These are phyloP conservation scores for Spisula solida DNA, from an alignment of 2,888 invertebrate genomes.

Conservation along the genomic window DNA sequence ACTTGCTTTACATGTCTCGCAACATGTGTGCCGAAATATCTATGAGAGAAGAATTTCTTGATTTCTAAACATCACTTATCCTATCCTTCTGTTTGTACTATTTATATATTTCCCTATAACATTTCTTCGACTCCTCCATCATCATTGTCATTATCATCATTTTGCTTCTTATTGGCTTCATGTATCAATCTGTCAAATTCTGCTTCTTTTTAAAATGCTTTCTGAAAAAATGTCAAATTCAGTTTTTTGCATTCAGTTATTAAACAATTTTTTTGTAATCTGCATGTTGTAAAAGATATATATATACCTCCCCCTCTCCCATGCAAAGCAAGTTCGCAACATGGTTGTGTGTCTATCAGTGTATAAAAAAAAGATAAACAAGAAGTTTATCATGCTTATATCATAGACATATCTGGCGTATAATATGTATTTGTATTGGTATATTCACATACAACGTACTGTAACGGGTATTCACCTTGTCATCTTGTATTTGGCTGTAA, in stretches of 20 bases:
- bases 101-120: neutral
- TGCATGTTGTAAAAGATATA: conserved; percentile 22
- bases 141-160: conserved; percentile 13
- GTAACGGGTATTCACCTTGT: conserved; percentile 25
- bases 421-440: neutral
- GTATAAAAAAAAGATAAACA: conserved; percentile 2
- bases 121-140: neutral
- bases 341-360: conserved; percentile 30
- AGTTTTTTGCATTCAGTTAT: neutral
- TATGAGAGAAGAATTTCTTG: neutral
- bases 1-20: conserved; percentile 40
- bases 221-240: neutral
- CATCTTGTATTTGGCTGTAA: conserved; percentile 33
- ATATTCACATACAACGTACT: conserved; percentile 17
- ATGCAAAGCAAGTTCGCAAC: conserved; percentile 79
- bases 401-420: neutral
- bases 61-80: neutral
- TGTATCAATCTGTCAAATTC: neutral
- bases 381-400: conserved; percentile 20
- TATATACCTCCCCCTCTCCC: conserved; percentile 34
- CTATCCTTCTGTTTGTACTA: neutral
- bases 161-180: neutral
- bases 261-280: conserved; percentile 1
- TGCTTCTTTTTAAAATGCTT: neutral
- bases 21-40: neutral